These are phyloP conservation scores for Clistopyga incitator DNA, from an alignment of 2,888 invertebrate genomes.

Conservation along the genomic window DNA sequence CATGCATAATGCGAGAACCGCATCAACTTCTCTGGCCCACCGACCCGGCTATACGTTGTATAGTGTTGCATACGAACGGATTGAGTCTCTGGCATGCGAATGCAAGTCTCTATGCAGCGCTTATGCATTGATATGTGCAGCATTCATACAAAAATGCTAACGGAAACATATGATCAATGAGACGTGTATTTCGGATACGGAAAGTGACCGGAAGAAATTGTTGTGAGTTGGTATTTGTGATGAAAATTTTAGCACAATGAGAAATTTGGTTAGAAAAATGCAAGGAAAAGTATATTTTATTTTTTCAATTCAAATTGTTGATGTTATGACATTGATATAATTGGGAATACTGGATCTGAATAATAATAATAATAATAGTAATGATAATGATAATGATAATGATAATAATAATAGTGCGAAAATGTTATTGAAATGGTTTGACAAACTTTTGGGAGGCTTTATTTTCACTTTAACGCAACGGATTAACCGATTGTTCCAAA, in stretches of 20 bases:
- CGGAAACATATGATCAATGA: not conserved
- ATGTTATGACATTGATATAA: too few relatives aligned
- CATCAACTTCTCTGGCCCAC: constrained; percentile 4
- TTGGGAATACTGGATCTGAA: too few relatives aligned
- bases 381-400: too few relatives aligned
- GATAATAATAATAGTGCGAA: too few relatives aligned
- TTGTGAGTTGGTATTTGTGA: not conserved
- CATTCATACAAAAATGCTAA: not conserved
- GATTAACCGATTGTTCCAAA: too few relatives aligned
- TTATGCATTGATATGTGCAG: not conserved
- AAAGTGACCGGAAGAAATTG: not conserved
- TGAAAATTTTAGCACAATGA: not conserved
- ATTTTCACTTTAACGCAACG: too few relatives aligned
- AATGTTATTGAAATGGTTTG: too few relatives aligned
- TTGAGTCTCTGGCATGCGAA: constrained; percentile 71
- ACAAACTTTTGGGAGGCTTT: too few relatives aligned
- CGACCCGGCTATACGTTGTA: constrained; percentile 21
- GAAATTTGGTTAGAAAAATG: too few relatives aligned
- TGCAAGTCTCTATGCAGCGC: constrained; percentile 49
- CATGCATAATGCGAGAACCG: constrained; percentile 60
- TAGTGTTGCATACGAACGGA: constrained; percentile 34
- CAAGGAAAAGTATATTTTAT: too few relatives aligned
- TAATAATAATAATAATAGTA: too few relatives aligned
- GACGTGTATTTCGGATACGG: not conserved
- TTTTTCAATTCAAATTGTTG: too few relatives aligned